Base-by-base conservation (phyloP, 2,113 vertebrate species). In the Odocoileus virginianus region DNA sequence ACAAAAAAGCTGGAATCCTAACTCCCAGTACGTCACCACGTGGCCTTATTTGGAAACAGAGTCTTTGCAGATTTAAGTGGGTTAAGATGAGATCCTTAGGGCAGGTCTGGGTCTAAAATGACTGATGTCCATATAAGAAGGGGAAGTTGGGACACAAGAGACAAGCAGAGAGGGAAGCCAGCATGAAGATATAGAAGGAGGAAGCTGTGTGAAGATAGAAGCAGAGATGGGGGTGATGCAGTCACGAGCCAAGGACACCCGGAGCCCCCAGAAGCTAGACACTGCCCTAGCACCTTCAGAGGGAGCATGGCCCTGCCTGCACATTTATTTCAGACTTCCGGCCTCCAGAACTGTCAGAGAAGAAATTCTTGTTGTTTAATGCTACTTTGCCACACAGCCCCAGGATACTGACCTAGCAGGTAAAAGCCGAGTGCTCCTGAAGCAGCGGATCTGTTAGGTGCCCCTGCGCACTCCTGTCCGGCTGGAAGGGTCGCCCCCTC, bases 21-120 rank as follows among this genome's bases (percentile, higher is more conserved):
- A 40, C 33, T 23, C 30, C n/a, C 25, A 19, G 25, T 8, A 5
- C 0, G 6, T 47, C 71, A n/a, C 14, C 16, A 1, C 5, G 9
- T 7, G 54, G 33, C 54, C 71, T 79, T 33, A 12, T 78, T 47
- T 90, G 71, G 88, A 78, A 58, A 58, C 8, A 47, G 19, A 30
- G 54, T 79, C 54, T 45, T 55, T 79, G 83, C 7, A 33, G 21
- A 58, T n/a, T 79, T n/a, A 25, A 58, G 28, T 7, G 7, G 40
- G 40, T 47, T n/a, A 90, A 78, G 55, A n/a, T 58, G 88, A 47
- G 8, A 6, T 58, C 40, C 33, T n/a, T 47, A n/a, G 52, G 71
- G 7, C 12, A 14, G 30, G 13, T 30, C 54, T 33, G 45, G 16
- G 58, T 79, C 71, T 57, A 17, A 33, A 33, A 47, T 27, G 88